Evolutionary conservation across 2,113 vertebrate species (phyloP).

Genomic region (Scopus umbretta): DNA sequence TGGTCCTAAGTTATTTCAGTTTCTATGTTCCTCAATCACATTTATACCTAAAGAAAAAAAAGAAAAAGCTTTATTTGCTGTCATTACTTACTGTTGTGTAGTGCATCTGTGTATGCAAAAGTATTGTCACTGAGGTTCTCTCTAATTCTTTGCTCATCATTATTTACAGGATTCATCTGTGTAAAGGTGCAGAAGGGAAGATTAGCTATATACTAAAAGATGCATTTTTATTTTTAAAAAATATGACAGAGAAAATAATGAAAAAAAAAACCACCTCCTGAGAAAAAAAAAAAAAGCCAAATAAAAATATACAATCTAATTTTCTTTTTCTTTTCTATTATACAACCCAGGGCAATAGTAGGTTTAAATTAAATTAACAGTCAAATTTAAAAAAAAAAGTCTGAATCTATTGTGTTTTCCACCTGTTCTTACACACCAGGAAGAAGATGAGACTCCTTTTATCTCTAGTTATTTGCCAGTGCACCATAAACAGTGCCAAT

Average conservation of each 20-base stretch:
- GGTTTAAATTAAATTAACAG: not conserved
- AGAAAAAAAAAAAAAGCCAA: not conserved
- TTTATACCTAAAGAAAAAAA: not conserved
- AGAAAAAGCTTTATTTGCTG: not conserved
- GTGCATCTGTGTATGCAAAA: not conserved
- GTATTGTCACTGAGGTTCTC: not conserved
- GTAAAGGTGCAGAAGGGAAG: not conserved
- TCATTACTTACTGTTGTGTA: not conserved
- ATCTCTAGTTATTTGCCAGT: conserved; percentile 24
- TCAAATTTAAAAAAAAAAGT: not conserved
- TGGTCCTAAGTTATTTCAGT: not conserved
- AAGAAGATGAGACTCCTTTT: conserved; percentile 68
- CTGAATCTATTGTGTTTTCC: not conserved
- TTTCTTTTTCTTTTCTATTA: not conserved
- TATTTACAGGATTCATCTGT: not conserved
- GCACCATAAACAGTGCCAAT: not conserved
- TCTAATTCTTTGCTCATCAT: not conserved
- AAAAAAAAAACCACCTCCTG: not conserved
- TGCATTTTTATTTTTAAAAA: not conserved
- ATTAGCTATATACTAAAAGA: not conserved
- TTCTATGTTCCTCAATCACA: not conserved
- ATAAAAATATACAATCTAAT: not conserved
- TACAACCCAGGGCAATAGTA: not conserved
- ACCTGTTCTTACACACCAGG: not conserved
- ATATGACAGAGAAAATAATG: not conserved